A percentile compares a stretch with the other conserved stretches of the same genome.
These are phyloP conservation scores for Melanostoma scalare DNA, from an alignment of 2,888 invertebrate genomes.

Conservation along the genomic window DNA sequence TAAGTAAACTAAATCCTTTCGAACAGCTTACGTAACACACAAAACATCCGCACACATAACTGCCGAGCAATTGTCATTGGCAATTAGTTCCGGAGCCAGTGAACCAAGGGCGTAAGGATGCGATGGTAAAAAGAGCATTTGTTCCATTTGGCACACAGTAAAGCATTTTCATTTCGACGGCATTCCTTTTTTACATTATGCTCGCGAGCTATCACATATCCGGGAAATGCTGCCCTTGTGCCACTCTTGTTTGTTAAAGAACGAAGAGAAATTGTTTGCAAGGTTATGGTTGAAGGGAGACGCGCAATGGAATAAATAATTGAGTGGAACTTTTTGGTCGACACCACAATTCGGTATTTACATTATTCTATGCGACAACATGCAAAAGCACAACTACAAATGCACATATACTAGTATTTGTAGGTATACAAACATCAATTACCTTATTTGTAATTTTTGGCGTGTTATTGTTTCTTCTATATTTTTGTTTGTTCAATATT, in stretches of 20 bases:
- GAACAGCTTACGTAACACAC: conserved; percentile 47
- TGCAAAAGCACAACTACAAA: no score
- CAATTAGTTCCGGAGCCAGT: conserved; percentile 65
- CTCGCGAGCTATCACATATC: conserved; percentile 50
- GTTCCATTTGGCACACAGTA: conserved; percentile 43
- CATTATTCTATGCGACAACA: conserved; percentile 5
- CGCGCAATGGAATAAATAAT: conserved; percentile 60
- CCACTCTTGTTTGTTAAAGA: conserved; percentile 14
- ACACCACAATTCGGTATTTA: conserved; percentile 55
- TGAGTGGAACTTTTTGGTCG: conserved; percentile 56
- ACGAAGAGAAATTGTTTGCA: conserved; percentile 49
- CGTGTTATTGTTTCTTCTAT: no score
- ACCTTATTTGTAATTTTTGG: no score
- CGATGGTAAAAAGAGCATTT: conserved; percentile 41
- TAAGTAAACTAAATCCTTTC: conserved; percentile 35
- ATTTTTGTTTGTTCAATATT: no score
- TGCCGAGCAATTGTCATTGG: conserved; percentile 61
- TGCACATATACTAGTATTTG: no score
- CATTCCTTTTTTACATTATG: conserved; percentile 27
- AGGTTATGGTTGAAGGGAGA: conserved; percentile 26
- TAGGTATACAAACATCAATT: no score
- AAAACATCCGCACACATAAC: conserved; percentile 37
- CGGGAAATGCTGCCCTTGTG: conserved; percentile 44
- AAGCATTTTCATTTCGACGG: conserved; percentile 33
- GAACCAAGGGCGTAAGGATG: conserved; percentile 49